Base-by-base conservation (phyloP, 2,888 invertebrate genomes). In the Trypoxylon attenuatum region DNA sequence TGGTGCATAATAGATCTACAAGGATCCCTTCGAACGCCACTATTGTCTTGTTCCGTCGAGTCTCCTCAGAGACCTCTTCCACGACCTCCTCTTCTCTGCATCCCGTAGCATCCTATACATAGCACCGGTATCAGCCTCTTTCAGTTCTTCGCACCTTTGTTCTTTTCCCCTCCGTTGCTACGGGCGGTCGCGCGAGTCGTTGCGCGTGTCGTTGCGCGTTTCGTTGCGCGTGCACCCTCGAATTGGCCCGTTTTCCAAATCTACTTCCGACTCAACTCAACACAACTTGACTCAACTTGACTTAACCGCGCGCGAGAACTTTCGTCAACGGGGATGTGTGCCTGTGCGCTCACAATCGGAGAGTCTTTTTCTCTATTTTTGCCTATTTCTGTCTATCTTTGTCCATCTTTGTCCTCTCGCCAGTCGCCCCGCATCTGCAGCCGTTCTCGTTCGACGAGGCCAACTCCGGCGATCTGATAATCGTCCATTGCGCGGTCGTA, bases 401-500 rank as follows among this genome's bases (percentile, higher is more conserved):
- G 45, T 66, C 57, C 69, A 22, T 70, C 52, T 76, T 42, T 65
- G 60, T 67, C 62, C 49, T 70, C 63, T 53, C 79, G 75, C 78
- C 82, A 86, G 87, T 87, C 76, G 82, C 80, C 64, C 89, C 89
- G 59, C 87, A 88, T 79, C 88, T 89, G 71, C 87, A 88, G 72
- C 88, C 88, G 25, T 89, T 89, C 79, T 80, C 85, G 56, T 88
- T 89, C 82, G 88, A 87, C 70, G 88, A 88, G 73, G 82, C 82
- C 67, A 89, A 89, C 82, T 88, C 88, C 69, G 89, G 89, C 62
- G 89, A 90, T 80, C 88, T 90, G 75, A 89, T 90, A 69, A 89
- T 90, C 78, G 89, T 91, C 68, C 89, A 90, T 77, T 91, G 91
- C 82, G 89, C 89, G 45, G 89, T 90, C 64, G 88, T 89, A 66